Evolutionary conservation across 2,113 vertebrate genomes (phyloP).

Genomic region (Macquaria australasica): DNA sequence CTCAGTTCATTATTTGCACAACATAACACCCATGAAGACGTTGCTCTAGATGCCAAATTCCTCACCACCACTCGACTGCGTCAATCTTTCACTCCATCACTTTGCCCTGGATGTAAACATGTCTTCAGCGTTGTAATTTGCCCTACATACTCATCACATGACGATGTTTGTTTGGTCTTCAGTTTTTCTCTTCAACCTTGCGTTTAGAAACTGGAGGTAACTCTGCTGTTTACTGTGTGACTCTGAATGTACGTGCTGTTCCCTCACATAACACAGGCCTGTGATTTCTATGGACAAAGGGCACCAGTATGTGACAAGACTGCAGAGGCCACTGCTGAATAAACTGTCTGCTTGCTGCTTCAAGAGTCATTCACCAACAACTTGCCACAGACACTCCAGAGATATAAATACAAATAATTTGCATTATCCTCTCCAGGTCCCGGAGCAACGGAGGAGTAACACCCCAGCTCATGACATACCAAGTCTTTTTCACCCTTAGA

Average conservation of each 20-base stretch:
- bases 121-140: neutral
- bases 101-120: conserved; percentile 29
- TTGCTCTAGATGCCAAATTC: conserved; percentile 62
- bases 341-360: conserved; percentile 52
- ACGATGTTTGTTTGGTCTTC: neutral
- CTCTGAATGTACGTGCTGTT: conserved; percentile 50
- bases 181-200: neutral
- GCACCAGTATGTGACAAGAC: conserved; percentile 79
- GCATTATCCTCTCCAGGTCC: conserved; percentile 57
- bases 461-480: conserved; percentile 52
- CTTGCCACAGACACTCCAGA: conserved; percentile 74
- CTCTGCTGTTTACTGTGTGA: conserved; percentile 53
- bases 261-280: conserved; percentile 57
- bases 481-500: conserved; percentile 58
- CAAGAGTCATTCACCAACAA: conserved; percentile 76
- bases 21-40: conserved; percentile 23
- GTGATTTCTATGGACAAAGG: conserved; percentile 72
- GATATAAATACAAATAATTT: conserved; percentile 81
- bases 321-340: conserved; percentile 72
- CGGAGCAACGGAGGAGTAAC: conserved; percentile 66
- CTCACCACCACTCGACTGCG: conserved; percentile 52
- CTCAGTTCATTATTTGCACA: conserved; percentile 37
- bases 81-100: conserved; percentile 28
- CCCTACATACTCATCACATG: neutral
- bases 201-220: conserved; percentile 15